These are phyloP conservation scores for Melieria crassipennis DNA, from an alignment of 2,888 invertebrate genomes.

Conservation along the genomic window DNA sequence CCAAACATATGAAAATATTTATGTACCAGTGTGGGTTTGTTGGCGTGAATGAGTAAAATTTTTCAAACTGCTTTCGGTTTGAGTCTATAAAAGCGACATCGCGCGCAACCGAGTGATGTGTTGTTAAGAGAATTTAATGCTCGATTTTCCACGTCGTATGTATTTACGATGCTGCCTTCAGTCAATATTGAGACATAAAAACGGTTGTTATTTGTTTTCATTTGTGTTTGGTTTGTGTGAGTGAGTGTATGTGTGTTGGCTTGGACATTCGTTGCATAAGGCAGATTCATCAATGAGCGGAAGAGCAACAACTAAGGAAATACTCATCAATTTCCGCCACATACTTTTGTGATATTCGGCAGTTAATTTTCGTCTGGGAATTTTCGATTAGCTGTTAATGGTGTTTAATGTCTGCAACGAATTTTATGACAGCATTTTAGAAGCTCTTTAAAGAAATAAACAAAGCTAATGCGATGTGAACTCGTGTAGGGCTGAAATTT, in stretches of 20 bases:
- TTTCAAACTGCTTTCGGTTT: background rate
- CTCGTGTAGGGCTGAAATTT: no score
- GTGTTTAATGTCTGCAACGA: slow-evolving; percentile 7
- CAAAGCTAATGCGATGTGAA: background rate
- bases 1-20: background rate
- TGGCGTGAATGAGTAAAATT: background rate
- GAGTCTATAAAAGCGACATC: background rate
- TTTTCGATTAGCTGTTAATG: slow-evolving; percentile 22
- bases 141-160: slow-evolving; percentile 4
- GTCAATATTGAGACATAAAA: slow-evolving; percentile 34
- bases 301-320: background rate
- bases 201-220: slow-evolving; percentile 20
- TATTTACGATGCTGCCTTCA: slow-evolving; percentile 10
- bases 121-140: slow-evolving; percentile 15
- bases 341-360: background rate
- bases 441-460: background rate
- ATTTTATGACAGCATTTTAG: no score
- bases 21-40: background rate
- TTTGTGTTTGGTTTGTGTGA: background rate
- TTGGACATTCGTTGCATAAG: background rate
- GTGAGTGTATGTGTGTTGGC: background rate
- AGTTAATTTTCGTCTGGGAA: background rate
- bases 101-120: background rate
- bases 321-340: slow-evolving; percentile 13
- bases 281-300: background rate